phyloP scores from a whole-genome alignment of 2,113 vertebrate species.

The Dendrocopos noguchii region DNA sequence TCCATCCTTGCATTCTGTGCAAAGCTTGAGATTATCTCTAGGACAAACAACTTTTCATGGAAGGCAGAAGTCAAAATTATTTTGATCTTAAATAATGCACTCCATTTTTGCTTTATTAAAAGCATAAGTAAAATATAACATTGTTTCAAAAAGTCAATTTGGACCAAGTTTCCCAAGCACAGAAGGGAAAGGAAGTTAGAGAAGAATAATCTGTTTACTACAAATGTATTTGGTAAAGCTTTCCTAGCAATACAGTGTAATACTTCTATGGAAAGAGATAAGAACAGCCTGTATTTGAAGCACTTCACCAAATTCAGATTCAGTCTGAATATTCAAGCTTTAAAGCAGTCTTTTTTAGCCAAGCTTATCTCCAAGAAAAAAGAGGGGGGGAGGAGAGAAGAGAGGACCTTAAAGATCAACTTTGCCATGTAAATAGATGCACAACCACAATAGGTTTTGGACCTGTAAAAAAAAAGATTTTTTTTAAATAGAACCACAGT shows the following conservation, averaged over 20 bases:
- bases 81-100: neutral
- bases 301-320: neutral
- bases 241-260: neutral
- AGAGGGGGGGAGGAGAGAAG: accelerated
- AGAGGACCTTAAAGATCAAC: neutral
- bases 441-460: neutral
- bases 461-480: neutral
- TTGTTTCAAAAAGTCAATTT: neutral
- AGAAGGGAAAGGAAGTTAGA: neutral
- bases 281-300: neutral
- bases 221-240: neutral
- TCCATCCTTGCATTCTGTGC: neutral
- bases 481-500: neutral
- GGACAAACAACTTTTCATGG: neutral
- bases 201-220: neutral
- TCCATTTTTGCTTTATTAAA: neutral
- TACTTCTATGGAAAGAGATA: neutral
- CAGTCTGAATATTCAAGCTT: neutral
- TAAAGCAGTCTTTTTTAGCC: neutral
- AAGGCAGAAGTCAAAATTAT: neutral
- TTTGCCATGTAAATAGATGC: neutral
- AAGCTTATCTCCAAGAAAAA: neutral
- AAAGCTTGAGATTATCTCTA: neutral
- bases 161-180: neutral
- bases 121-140: neutral